Base-by-base conservation (phyloP, 2,797 vertebrate species). In the Podarcis siculus region DNA sequence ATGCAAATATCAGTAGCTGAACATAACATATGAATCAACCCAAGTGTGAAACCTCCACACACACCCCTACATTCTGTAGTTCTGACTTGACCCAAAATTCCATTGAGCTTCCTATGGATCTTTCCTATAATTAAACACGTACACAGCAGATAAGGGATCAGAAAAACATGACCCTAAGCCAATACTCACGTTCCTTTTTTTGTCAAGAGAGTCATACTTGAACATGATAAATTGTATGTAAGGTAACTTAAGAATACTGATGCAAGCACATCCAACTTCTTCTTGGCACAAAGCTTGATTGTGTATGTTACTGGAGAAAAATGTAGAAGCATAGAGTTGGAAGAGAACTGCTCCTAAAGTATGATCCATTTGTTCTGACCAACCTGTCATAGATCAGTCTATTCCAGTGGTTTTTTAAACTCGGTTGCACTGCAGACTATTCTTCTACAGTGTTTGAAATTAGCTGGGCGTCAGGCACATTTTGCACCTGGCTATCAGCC, bases 81-180 rank as follows among this genome's bases (percentile, higher is more conserved):
- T 23, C 42, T 73, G 66, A 67, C 39, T 81, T 87, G 27, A 13
- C 72, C 76, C 89, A 89, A 87, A 90, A 89, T 73, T 87, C 89
- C 69, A 83, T 30, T 21, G 73, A 91, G 4, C 90, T 93, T 61
- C 78, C 32, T 25, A 86, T 79, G 86, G 15, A 73, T 45, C 92
- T 91, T 93, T 85, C 72, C 37, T 86, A 19, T 86, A 95, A 23
- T 19, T 64, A 19, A 19, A 19, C 61, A 64, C 1, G 21, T 23
- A 23, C 61, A 19, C 61, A 64, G 7, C 19, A 23, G 61, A 64
- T 64, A 64, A 64, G 6, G 17, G 21, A 19, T 64, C 61, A 64
- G 5, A 64, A 64, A 64, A 64, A 23, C 21, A 19, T 64, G 72
- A 39, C 35, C 32, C 35, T 32, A 75, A 9, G 35, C 35, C 72